A percentile compares a stretch with the other conserved stretches of the same genome.
phyloP scores from a whole-genome alignment of 2,888 invertebrate species.

The Bedellia somnulentella region DNA sequence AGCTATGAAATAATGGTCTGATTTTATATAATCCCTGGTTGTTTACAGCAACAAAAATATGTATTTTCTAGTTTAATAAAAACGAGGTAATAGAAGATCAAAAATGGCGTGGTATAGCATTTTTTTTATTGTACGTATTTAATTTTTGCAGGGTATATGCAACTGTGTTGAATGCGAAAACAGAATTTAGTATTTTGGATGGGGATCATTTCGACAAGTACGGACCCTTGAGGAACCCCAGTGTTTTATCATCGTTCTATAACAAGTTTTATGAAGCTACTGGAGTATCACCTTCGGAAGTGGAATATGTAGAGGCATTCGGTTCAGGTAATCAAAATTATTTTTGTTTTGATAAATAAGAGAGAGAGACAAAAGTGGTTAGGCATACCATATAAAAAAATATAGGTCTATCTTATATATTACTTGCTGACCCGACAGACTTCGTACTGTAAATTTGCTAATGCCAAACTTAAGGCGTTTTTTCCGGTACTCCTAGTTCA shows the following conservation, averaged over 20 bases:
- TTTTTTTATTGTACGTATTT: too few species aligned
- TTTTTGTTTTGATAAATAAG: too few species aligned
- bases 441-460: too few species aligned
- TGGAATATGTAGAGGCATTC: constrained; percentile 70
- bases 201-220: constrained; percentile 11
- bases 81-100: too few species aligned
- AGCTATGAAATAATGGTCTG: not conserved
- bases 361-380: too few species aligned
- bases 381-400: too few species aligned
- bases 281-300: constrained; percentile 50
- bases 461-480: too few species aligned
- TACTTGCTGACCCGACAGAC: too few species aligned
- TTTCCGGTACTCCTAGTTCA: too few species aligned
- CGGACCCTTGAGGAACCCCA: not conserved
- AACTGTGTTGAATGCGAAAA: constrained; percentile 55
- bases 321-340: constrained; percentile 66
- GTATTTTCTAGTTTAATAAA: too few species aligned
- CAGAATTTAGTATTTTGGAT: constrained; percentile 62
- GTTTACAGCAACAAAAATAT: constrained; percentile 5
- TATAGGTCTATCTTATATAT: too few species aligned
- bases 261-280: constrained; percentile 63
- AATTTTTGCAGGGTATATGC: constrained; percentile 52
- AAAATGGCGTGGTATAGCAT: too few species aligned
- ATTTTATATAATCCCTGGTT: not conserved
- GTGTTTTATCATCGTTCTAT: constrained; percentile 23